These are phyloP conservation scores for Pedionomus torquatus DNA, from an alignment of 2,113 vertebrate genomes.

Conservation along the genomic window DNA sequence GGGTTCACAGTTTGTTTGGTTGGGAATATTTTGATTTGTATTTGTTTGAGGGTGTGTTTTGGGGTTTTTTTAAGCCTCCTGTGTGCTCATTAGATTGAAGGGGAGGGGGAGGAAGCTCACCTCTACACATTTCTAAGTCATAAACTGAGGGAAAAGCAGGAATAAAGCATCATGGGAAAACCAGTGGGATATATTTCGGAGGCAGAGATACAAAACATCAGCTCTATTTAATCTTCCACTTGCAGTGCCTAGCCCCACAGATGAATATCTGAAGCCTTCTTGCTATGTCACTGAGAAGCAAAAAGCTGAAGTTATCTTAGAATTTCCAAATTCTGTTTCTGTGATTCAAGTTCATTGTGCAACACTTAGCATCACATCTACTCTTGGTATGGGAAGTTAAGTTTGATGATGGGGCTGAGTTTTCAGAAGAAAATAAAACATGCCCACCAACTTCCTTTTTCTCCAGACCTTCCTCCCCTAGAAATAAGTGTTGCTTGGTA, in stretches of 20 bases:
- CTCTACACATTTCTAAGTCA: background rate
- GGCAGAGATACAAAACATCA: background rate
- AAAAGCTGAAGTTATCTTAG: background rate
- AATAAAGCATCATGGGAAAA: background rate
- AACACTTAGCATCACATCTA: fast-evolving
- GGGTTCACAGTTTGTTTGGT: background rate
- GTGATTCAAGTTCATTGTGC: fast-evolving
- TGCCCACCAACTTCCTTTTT: background rate
- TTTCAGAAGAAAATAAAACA: background rate
- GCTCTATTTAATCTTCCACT: background rate
- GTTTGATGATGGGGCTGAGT: background rate
- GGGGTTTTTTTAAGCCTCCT: background rate
- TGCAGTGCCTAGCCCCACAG: background rate
- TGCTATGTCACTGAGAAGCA: background rate
- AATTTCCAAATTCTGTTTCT: background rate
- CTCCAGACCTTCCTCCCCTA: background rate
- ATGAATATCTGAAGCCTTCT: background rate
- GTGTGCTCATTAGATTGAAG: background rate
- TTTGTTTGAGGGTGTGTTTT: no score
- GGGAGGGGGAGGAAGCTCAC: no score
- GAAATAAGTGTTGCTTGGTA: background rate
- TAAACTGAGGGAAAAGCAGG: background rate
- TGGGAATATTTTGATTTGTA: background rate
- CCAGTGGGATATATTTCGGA: background rate
- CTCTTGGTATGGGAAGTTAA: background rate